Evolutionary conservation across 2,797 vertebrate species (phyloP).

Genomic region (Hoplostethus atlanticus): DNA sequence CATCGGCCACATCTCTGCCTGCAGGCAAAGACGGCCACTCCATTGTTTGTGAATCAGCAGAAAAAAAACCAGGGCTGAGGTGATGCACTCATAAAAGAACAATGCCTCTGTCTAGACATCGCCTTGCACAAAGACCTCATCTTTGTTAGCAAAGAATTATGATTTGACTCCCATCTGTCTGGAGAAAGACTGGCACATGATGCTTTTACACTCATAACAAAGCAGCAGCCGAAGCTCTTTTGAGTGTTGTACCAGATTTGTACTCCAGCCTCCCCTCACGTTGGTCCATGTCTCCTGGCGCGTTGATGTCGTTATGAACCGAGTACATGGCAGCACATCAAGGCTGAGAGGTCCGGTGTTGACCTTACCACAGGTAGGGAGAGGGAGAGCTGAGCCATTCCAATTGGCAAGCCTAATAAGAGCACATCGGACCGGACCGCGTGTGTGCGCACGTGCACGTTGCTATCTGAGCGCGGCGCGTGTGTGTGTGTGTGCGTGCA

Average conservation of each 20-base stretch:
- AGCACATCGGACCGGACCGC: constrained; percentile 45
- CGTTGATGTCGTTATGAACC: constrained; percentile 51
- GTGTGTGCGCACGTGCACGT: constrained; percentile 17
- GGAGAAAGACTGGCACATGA: constrained; percentile 10
- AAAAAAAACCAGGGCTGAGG: constrained; percentile 32
- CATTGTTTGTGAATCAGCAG: constrained; percentile 51
- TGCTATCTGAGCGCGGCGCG: constrained; percentile 21
- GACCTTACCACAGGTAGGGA: constrained; percentile 34
- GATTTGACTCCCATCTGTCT: constrained; percentile 56
- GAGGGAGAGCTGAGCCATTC: constrained; percentile 45
- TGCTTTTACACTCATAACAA: constrained; percentile 13
- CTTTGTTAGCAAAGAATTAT: constrained; percentile 19
- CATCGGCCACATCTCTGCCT: constrained; percentile 48
- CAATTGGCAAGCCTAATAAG: constrained; percentile 35
- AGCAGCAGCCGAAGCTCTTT: background rate
- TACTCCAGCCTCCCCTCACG: background rate
- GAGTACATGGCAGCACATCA: constrained; percentile 35
- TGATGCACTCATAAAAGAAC: constrained; percentile 52
- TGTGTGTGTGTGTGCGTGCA: constrained; percentile 31
- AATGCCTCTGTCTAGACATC: constrained; percentile 65
- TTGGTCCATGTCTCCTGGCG: background rate
- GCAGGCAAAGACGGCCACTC: constrained; percentile 27
- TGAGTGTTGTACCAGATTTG: constrained; percentile 22
- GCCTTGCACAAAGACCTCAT: constrained; percentile 32
- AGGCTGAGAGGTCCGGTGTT: constrained; percentile 31